These are phyloP conservation scores for Amphibalanus amphitrite DNA, from an alignment of 1,140 invertebrate species.

Conservation along the genomic window DNA sequence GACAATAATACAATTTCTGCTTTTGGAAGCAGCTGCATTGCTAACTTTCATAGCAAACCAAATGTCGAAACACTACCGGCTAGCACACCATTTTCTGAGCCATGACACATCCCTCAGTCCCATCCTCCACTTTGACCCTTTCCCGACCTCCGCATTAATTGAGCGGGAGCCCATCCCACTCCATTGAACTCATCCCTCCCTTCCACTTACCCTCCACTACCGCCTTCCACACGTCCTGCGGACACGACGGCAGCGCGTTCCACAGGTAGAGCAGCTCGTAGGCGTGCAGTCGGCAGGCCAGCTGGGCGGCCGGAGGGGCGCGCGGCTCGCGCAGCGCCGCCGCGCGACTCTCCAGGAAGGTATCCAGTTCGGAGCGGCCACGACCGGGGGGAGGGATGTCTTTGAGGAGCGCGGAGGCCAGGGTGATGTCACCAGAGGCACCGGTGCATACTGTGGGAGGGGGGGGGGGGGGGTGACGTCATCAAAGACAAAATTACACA, in stretches of 20 bases:
- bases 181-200: no score
- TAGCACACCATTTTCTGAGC: no score
- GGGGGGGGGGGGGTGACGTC: not conserved
- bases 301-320: slow-evolving; percentile 10
- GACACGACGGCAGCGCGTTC: slow-evolving; percentile 48
- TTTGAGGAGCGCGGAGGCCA: not conserved
- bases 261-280: slow-evolving; percentile 52
- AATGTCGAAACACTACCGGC: no score
- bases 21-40: no score
- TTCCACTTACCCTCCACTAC: slow-evolving; percentile 30
- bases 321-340: not conserved
- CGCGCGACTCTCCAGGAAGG: not conserved
- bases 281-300: slow-evolving; percentile 39
- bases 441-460: not conserved
- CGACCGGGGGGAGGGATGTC: no score
- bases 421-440: not conserved
- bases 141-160: no score
- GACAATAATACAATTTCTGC: no score
- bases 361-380: not conserved
- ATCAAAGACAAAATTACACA: not conserved
- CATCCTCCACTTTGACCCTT: no score
- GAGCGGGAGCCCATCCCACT: no score
- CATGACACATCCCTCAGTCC: no score
- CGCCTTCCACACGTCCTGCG: slow-evolving; percentile 26
- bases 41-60: no score